These are phyloP conservation scores for Ramphastos sulfuratus DNA, from an alignment of 2,113 vertebrate genomes.

Conservation along the genomic window DNA sequence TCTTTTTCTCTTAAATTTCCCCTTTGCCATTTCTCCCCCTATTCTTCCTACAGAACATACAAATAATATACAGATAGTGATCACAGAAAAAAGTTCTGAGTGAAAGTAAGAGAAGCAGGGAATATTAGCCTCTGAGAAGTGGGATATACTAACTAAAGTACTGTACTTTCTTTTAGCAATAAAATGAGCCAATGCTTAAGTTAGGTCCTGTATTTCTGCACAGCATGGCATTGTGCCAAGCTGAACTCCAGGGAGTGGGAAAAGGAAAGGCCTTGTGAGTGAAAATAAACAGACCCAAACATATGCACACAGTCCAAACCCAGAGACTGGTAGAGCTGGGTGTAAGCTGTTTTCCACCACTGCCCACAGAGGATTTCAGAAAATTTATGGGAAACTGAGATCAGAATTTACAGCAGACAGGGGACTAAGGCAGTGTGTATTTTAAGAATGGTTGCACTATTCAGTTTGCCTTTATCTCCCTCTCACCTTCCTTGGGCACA, in stretches of 20 bases:
- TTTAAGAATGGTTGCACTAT: neutral
- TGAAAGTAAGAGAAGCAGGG: neutral
- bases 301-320: neutral
- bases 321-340: neutral
- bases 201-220: constrained; percentile 2
- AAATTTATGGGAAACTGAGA: constrained; percentile 30
- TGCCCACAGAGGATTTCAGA: constrained; percentile 45
- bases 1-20: neutral
- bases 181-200: neutral
- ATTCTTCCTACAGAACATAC: neutral
- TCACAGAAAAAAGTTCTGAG: neutral
- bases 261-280: constrained; percentile 34
- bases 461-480: neutral
- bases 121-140: neutral
- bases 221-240: constrained; percentile 5
- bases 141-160: neutral
- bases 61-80: neutral
- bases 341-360: constrained; percentile 24
- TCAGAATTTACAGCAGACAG: neutral
- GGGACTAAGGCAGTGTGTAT: neutral
- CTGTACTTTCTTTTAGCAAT: neutral
- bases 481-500: neutral
- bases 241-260: constrained; percentile 17
- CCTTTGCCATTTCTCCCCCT: neutral
- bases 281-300: constrained; percentile 58